Evolutionary conservation across 2,113 vertebrate species (phyloP), one percentile per base, ranked within the genome.

Genomic region (Leptodactylus fuscus): DNA sequence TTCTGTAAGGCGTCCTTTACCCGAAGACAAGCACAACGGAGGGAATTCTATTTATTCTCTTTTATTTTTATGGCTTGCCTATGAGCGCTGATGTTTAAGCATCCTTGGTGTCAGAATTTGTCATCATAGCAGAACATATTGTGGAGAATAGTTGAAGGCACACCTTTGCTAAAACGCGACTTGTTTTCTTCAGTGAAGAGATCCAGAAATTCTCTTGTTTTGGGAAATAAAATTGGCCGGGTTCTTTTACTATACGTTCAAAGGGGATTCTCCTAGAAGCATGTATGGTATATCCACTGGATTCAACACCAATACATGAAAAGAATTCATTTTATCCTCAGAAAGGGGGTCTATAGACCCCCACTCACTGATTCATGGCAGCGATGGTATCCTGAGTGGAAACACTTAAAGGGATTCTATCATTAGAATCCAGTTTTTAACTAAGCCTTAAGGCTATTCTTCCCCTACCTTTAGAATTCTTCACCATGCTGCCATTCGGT

Each of bases 101-200:
- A 67, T 34, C 62, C 62, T 67, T 67, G 62, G 62, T 32, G 62
- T 67, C 62, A 32, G 5, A 18, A 67, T 34, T 67, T 67, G 29
- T 34, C 62, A 34, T 34, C 29, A 22, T 67, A 6, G 60, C 9
- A 18, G 62, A 34, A 67, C 62, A 67, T 34, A 67, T 32, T 67
- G 24, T 32, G 4, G 3, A 34, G 27, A 67, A 34, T 7, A 0
- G 27, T 22, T 67, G 62, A 67, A 29, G 15, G 62, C 10, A 29
- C 29, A 18, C 62, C 62, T 67, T 67, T 1, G 60, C 5, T 18
- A 9, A 32, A 34, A 18, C 15, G 7, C 15, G 1, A 18, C 29
- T 18, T 67, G 5, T 32, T 32, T 29, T 65, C 62, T 34, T 34
- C 62, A 7, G 13, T 34, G 34, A 67, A 67, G 24, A 15, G 18